Evolutionary conservation across 2,888 invertebrate species (phyloP).

Genomic region (Xestoiulus laeticollis): DNA sequence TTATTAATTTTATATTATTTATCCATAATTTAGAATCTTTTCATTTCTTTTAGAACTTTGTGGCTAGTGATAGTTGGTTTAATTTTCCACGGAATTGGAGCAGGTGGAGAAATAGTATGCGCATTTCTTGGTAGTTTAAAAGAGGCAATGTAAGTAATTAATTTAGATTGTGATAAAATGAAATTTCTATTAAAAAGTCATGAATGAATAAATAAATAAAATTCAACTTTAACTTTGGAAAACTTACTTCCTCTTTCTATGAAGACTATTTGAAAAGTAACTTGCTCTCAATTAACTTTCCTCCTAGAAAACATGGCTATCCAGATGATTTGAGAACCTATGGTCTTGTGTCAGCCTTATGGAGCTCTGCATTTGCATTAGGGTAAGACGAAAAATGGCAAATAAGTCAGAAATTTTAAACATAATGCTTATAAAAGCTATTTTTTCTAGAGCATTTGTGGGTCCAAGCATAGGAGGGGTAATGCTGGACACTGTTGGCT

Average conservation of each 20-base stretch:
- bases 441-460: slow-evolving; percentile 72
- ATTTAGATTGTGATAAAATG: background rate
- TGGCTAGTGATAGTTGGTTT: slow-evolving; percentile 61
- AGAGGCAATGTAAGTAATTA: slow-evolving; percentile 77
- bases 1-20: too few relatives aligned
- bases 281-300: background rate
- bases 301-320: slow-evolving; percentile 74
- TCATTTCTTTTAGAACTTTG: slow-evolving; percentile 46
- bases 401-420: background rate
- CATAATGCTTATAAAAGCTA: background rate
- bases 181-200: background rate
- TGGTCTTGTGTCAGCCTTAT: slow-evolving; percentile 87
- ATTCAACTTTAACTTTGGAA: background rate
- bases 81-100: slow-evolving; percentile 83
- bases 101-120: slow-evolving; percentile 84
- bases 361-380: slow-evolving; percentile 88
- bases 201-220: background rate
- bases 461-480: slow-evolving; percentile 69
- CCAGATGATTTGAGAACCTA: slow-evolving; percentile 88
- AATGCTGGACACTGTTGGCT: slow-evolving; percentile 70
- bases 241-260: slow-evolving; percentile 1
- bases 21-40: too few relatives aligned
- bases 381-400: slow-evolving; percentile 67
- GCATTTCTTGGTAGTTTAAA: slow-evolving; percentile 85
- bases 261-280: background rate